Percentiles rank a stretch among this genome's conserved stretches.
These are phyloP conservation scores for Polypedilum pembai DNA, from an alignment of 1,140 invertebrate genomes.

Conservation along the genomic window DNA sequence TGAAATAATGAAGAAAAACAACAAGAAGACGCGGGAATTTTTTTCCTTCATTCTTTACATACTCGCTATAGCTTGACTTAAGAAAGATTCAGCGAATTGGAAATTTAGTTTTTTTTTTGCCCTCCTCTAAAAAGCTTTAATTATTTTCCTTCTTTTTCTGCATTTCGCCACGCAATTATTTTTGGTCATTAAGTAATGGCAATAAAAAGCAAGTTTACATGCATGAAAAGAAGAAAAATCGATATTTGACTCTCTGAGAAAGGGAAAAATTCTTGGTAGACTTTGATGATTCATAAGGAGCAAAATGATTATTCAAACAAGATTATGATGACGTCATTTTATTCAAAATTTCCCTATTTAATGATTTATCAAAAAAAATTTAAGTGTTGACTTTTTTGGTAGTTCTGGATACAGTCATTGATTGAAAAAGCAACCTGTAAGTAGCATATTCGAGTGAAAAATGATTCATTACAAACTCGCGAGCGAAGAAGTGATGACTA, in stretches of 20 bases:
- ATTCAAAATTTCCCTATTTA: no score
- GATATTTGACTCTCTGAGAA: not conserved
- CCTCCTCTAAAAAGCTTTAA: not conserved
- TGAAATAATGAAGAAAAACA: not conserved
- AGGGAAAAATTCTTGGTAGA: no score
- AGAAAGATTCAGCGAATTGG: not conserved
- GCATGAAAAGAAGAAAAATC: not conserved
- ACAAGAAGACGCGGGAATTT: conserved; percentile 16
- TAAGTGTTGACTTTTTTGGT: no score
- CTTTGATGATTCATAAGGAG: no score
- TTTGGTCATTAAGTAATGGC: not conserved
- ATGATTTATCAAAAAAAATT: no score
- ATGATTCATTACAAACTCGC: no score
- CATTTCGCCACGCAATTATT: not conserved
- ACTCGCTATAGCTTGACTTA: not conserved
- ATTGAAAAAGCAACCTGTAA: no score
- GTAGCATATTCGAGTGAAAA: no score
- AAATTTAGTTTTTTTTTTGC: not conserved
- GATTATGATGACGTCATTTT: no score
- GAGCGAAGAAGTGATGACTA: no score
- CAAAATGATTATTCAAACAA: no score
- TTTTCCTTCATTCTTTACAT: conserved; percentile 1
- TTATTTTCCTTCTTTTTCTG: conserved; percentile 2
- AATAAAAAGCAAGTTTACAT: not conserved
- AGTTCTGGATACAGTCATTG: no score